phyloP scores from a whole-genome alignment of 23 tunicate genomes.

The Halocynthia aurantium region DNA sequence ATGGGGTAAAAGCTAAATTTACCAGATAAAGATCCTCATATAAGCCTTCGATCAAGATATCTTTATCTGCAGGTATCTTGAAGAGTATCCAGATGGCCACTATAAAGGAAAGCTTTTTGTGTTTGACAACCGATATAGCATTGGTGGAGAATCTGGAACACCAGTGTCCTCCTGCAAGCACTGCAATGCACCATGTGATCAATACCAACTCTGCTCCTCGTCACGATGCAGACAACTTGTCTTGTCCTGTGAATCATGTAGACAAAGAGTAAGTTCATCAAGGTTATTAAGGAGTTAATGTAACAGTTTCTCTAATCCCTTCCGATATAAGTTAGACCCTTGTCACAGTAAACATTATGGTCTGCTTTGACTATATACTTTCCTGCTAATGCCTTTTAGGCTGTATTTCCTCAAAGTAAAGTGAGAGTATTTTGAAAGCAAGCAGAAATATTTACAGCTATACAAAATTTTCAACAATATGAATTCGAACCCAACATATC shows the following conservation, averaged over 20 bases:
- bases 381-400: not conserved
- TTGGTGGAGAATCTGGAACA: conserved; percentile 15
- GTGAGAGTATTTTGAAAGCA: too few species aligned
- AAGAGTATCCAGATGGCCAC: conserved; percentile 64
- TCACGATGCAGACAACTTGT: conserved; percentile 53
- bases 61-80: conserved; percentile 49
- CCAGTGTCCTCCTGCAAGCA: conserved; percentile 41
- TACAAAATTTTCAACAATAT: not conserved
- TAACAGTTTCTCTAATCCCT: not conserved
- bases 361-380: not conserved
- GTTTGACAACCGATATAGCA: conserved; percentile 69
- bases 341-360: not conserved
- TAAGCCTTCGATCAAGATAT: too few species aligned
- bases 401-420: not conserved
- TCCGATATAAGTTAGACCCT: not conserved
- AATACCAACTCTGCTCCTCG: conserved; percentile 48
- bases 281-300: not conserved
- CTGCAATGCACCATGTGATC: conserved; percentile 31
- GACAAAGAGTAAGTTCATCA: not conserved
- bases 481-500: too few species aligned
- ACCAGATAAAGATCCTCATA: too few species aligned
- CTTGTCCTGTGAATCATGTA: conserved; percentile 39
- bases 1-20: too few species aligned
- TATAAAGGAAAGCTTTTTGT: conserved; percentile 78
- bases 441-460: too few species aligned